Evolutionary conservation across 2,113 vertebrate species (phyloP).

Genomic region (Chamaea fasciata): DNA sequence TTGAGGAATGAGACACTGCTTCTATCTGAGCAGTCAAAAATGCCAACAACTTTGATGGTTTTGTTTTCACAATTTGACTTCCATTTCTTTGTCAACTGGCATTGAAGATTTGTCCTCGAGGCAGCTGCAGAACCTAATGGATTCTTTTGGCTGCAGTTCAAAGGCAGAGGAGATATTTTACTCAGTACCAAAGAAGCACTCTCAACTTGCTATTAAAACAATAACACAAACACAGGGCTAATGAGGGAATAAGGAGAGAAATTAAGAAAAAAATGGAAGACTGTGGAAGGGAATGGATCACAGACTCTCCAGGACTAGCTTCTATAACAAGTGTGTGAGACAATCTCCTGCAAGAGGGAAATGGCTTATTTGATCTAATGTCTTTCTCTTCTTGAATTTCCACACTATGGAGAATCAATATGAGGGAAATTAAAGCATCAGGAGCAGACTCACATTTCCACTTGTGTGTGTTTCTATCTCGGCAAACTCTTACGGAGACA

Average conservation of each 20-base stretch:
- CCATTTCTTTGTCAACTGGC: neutral
- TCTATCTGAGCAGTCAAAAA: neutral
- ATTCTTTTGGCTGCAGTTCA: slow-evolving; percentile 11
- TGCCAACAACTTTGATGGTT: neutral
- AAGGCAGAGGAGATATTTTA: neutral
- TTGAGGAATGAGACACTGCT: neutral
- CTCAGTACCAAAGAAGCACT: neutral
- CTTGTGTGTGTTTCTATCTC: slow-evolving; percentile 21
- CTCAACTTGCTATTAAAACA: slow-evolving; percentile 37
- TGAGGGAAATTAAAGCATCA: slow-evolving; percentile 46
- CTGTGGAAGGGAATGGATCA: slow-evolving; percentile 17
- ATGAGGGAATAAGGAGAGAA: slow-evolving; percentile 16
- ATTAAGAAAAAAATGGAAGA: slow-evolving; percentile 31
- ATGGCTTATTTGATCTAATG: slow-evolving; percentile 56
- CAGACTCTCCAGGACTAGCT: slow-evolving; percentile 26
- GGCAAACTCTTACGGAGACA: slow-evolving; percentile 7
- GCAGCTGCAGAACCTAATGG: neutral
- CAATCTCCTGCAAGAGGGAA: slow-evolving; percentile 47
- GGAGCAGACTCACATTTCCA: slow-evolving; percentile 54
- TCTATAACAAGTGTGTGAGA: slow-evolving; percentile 2
- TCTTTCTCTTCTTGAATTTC: slow-evolving; percentile 54
- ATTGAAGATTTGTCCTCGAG: neutral
- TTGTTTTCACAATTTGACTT: neutral
- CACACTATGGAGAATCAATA: slow-evolving; percentile 55
- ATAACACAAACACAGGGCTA: neutral